Evolutionary conservation across 1,140 invertebrate genomes (phyloP).

Genomic region (Drosophila ogumai): DNA sequence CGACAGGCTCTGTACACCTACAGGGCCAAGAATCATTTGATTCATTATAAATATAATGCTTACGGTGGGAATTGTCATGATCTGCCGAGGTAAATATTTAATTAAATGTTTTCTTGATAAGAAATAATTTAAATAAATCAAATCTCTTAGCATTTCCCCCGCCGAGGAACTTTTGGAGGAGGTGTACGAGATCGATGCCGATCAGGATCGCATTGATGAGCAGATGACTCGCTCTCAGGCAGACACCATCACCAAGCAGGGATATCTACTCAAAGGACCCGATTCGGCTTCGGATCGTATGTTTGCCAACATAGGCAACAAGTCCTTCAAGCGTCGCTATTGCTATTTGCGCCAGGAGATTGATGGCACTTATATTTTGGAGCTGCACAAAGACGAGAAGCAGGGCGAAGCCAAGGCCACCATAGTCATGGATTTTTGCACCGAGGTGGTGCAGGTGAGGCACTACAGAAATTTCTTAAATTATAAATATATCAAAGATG

Average conservation of each 20-base stretch:
- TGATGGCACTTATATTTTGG: conserved; percentile 95
- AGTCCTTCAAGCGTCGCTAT: conserved; percentile 95
- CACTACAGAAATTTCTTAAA: no score
- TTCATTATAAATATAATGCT: conserved; percentile 94
- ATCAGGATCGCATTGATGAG: conserved; percentile 92
- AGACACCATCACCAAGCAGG: conserved; percentile 93
- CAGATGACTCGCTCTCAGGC: conserved; percentile 88
- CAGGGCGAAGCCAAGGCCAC: conserved; percentile 95
- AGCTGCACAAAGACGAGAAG: conserved; percentile 96
- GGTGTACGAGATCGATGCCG: conserved; percentile 94
- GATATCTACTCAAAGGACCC: conserved; percentile 95
- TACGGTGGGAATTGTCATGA: conserved; percentile 94
- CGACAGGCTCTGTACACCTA: conserved; percentile 95
- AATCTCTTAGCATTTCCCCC: conserved; percentile 53
- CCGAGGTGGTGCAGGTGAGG: conserved; percentile 92
- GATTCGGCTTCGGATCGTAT: conserved; percentile 93
- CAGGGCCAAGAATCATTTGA: conserved; percentile 93
- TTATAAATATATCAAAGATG: not conserved
- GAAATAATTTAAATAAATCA: not conserved
- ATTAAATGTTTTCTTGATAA: not conserved
- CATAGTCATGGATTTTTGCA: conserved; percentile 97
- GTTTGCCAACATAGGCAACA: conserved; percentile 93
- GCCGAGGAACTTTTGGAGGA: conserved; percentile 90
- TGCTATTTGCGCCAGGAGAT: conserved; percentile 95
- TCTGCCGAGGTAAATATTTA: conserved; percentile 90